Conservation (phyloP, 2,797 vertebrate genomes). For the Rhodeus uyekii region DNA sequence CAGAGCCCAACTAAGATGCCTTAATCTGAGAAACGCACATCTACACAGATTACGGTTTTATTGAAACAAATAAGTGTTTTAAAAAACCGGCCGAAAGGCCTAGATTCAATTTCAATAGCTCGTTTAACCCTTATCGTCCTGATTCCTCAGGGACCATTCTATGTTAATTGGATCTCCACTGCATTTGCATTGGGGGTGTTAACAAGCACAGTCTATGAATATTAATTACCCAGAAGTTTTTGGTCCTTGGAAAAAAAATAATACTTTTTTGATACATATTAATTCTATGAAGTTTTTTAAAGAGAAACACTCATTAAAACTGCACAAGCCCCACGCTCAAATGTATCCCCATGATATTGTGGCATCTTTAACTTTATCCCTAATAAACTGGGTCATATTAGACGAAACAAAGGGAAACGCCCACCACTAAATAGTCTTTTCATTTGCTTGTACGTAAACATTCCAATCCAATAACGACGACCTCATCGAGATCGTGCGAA, state of each 20-base stretch:
- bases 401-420: conserved; percentile 63
- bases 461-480: conserved; percentile 46
- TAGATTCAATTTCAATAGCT: conserved; percentile 80
- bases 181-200: conserved; percentile 85
- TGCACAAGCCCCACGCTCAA: conserved; percentile 78
- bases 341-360: conserved; percentile 74
- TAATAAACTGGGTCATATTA: conserved; percentile 80
- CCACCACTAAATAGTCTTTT: conserved; percentile 66
- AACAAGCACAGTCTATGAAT: conserved; percentile 92
- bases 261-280: conserved; percentile 86
- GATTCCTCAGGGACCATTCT: conserved; percentile 84
- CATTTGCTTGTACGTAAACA: conserved; percentile 70
- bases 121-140: conserved; percentile 86
- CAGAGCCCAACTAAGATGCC: conserved; percentile 64
- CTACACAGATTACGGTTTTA: conserved; percentile 69
- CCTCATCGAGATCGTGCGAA: background rate
- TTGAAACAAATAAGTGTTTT: conserved; percentile 82
- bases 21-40: conserved; percentile 61
- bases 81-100: conserved; percentile 71
- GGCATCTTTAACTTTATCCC: conserved; percentile 77
- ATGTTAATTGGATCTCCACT: conserved; percentile 83
- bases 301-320: conserved; percentile 84
- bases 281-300: conserved; percentile 90
- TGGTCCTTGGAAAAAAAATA: conserved; percentile 70
- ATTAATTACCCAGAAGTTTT: conserved; percentile 93